Base-by-base conservation (phyloP, 1,140 invertebrate species). In the Sarcophaga peregrina region DNA sequence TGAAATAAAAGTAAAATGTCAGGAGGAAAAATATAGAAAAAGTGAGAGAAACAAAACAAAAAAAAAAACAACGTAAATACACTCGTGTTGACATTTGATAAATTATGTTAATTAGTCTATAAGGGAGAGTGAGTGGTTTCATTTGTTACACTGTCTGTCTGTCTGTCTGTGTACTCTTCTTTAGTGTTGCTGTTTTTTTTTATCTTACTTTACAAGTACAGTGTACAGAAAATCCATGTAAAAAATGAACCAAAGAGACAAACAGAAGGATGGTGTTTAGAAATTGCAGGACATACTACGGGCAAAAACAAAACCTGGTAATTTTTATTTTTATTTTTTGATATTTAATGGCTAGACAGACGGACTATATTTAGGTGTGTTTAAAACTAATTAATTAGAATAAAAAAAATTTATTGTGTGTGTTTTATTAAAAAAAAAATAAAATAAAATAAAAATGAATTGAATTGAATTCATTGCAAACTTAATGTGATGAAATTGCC, bases 71-170 rank as follows among this genome's bases (percentile, higher is more conserved):
- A 17, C 9, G n/a, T 50, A 78, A 78, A 48, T 78, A 78, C 75
- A 78, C 75, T 78, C 46, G 75, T 81, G 80, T 81, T 81, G 80
- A 81, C 80, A 81, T 81, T 72, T 81, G 80, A 81, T 81, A 81
- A 81, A 81, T 81, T 81, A 81, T 81, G 80, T 81, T 81, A 81
- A 81, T 81, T 81, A 81, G 80, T 72, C 80, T 68, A 58, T 54
- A 78, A 78, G 75, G 75, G 47, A 50, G 75, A 78, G 75, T 78
- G 75, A 50, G 74, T 48, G 75, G 75, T 78, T 50, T 17, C 48
- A 52, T 25, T 50, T 50, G 48, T 50, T 48, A 46, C 7, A 47
- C 37, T 17, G 13, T 46, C 37, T 46, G 58, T n/a, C 58, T 37
- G 25, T 37, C 25, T 37, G 25, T 37, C 54, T 58, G 54, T n/a